Conservation (phyloP, 1,140 invertebrate genomes). For the Pachypeltis micranthus region DNA sequence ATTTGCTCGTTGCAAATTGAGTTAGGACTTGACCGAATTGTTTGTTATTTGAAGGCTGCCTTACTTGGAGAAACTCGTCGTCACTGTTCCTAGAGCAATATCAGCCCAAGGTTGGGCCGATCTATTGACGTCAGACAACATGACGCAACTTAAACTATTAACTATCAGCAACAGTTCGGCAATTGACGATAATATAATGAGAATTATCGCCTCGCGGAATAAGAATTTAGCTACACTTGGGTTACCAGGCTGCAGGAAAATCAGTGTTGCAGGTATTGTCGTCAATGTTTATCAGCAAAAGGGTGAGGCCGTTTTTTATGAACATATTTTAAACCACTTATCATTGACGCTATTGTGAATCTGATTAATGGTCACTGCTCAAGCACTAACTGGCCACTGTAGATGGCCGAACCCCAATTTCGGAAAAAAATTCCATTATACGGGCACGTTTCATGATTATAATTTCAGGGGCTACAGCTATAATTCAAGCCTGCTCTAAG, state of each 20-base stretch:
- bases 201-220: not conserved
- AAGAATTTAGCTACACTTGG: not conserved
- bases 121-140: not conserved
- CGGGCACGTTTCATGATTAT: too few species aligned
- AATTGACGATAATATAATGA: constrained; percentile 6
- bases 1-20: not conserved
- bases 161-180: constrained; percentile 8
- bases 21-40: too few species aligned
- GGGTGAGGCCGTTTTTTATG: too few species aligned
- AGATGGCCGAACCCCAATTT: not conserved
- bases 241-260: constrained; percentile 5
- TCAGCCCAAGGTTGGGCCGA: not conserved
- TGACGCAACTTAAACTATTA: not conserved
- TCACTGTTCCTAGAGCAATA: constrained; percentile 12
- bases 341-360: too few species aligned
- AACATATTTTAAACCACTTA: too few species aligned
- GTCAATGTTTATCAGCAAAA: too few species aligned
- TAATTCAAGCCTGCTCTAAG: not conserved
- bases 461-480: not conserved
- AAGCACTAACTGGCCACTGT: too few species aligned
- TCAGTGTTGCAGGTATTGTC: constrained; percentile 2
- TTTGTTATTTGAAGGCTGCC: constrained; percentile 1
- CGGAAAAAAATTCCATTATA: too few species aligned
- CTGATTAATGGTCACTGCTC: too few species aligned
- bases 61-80: constrained; percentile 2